Base-by-base conservation (phyloP, 1,140 invertebrate genomes). In the Nymphalis io region DNA sequence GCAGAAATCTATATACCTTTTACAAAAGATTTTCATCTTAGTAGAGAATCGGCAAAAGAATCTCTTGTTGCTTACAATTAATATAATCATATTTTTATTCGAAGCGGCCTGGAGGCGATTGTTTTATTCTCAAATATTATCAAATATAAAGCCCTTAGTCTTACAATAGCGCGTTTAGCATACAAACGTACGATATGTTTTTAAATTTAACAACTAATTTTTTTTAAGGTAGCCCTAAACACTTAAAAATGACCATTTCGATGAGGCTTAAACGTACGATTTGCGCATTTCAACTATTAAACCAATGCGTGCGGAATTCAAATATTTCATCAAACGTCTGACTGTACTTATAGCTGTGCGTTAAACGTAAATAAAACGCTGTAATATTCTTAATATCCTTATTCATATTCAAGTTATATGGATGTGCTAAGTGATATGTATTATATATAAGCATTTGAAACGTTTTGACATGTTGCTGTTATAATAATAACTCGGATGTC, bases 251-350 rank as follows among this genome's bases (percentile, higher is more conserved):
- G 53, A 53, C 58, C 59, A 62, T 70, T 74, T 74, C 70, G 67
- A 74, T 70, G 59, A 74, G 51, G 40, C 60, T 53, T 33, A 67
- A 55, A 38, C 63, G 70, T 74, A 66, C 72, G 61, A 70, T 73
- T 66, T 74, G 70, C 62, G 63, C 64, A 44, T 67, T 60, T 23
- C 44, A 46, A 60, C 48, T 67, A 70, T 63, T 59, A 57, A 53
- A 62, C 40, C 21, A 20, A 46, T n/a, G 53, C 60, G 53, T 23
- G 13, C 38, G 10, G 72, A 74, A 74, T 74, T 55, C 48, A 38
- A 60, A 67, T 55, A 39, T 58, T 44, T 44, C 40, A 42, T 27
- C 27, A 18, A 39, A 60, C 27, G 42, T 60, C 65, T 21, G 27
- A 33, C 1, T 5, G 1, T 18, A 42, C 57, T 64, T 64, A 64